Conservation (phyloP, 2,797 vertebrate genomes). For the Hipposideros larvatus region DNA sequence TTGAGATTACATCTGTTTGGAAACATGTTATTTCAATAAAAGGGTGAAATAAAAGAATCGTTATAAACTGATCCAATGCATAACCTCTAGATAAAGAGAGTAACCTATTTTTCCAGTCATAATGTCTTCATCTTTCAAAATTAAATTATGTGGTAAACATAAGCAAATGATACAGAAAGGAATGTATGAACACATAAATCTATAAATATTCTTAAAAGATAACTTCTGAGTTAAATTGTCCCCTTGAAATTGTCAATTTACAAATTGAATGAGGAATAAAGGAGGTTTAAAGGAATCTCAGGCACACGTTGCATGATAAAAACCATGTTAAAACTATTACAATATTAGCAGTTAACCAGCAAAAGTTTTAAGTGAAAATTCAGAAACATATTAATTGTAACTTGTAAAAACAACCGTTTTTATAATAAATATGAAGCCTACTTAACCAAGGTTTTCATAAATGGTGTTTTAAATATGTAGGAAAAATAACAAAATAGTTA, state of each 20-base stretch:
- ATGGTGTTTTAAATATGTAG: not conserved
- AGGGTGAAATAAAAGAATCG: not conserved
- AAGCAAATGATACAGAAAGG: not conserved
- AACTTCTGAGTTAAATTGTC: not conserved
- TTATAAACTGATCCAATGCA: not conserved
- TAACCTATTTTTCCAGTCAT: not conserved
- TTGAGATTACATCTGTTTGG: not conserved
- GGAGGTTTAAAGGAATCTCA: not conserved
- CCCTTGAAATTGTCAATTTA: not conserved
- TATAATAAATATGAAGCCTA: not conserved
- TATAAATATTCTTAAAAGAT: not conserved
- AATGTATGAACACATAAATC: not conserved
- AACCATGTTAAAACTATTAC: not conserved
- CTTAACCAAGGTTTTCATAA: not conserved
- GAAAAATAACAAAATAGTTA: not conserved
- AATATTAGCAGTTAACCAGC: not conserved
- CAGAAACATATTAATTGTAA: not conserved
- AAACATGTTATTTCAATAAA: not conserved
- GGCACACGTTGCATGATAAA: not conserved
- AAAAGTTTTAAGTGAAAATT: slow-evolving; percentile 19
- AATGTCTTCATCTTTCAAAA: not conserved
- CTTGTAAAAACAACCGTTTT: not conserved
- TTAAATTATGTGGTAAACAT: not conserved
- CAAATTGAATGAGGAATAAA: not conserved
- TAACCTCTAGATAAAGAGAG: not conserved